These are phyloP conservation scores for Plecturocebus donacophilus DNA, from an alignment of 2,113 vertebrate species.

Conservation along the genomic window DNA sequence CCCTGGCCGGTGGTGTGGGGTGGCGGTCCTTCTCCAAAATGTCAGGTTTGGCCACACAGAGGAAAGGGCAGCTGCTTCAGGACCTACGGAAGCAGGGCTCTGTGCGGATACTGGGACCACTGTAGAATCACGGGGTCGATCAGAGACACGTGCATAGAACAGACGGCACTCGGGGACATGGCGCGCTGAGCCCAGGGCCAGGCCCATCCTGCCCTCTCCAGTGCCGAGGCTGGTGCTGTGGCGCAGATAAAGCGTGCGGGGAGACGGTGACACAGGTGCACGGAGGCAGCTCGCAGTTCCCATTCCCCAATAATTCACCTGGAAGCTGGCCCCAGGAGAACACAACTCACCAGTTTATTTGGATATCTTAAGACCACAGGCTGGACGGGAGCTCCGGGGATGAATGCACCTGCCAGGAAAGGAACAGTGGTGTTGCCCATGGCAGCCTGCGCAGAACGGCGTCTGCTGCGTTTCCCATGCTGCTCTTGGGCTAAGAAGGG, in stretches of 20 bases:
- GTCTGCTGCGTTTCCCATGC: too few species aligned
- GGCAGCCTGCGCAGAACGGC: too few species aligned
- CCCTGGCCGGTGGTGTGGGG: fast-evolving
- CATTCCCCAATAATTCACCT: neutral
- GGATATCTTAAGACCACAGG: slow-evolving; percentile 96
- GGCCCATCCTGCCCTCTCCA: neutral
- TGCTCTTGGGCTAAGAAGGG: fast-evolving
- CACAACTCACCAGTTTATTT: slow-evolving; percentile 92
- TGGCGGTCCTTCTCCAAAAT: fast-evolving
- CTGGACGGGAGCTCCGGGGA: slow-evolving; percentile 96
- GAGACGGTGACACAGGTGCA: fast-evolving
- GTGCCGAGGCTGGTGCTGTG: neutral
- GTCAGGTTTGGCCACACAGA: fast-evolving
- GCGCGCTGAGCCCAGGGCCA: neutral
- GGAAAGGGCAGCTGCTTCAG: neutral
- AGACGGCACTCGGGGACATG: fast-evolving
- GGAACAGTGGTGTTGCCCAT: neutral
- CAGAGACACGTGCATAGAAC: too few species aligned
- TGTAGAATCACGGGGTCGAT: fast-evolving
- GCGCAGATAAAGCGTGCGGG: neutral
- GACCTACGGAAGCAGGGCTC: fast-evolving
- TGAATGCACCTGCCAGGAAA: slow-evolving; percentile 91
- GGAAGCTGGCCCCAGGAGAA: neutral
- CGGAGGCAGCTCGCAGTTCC: neutral
- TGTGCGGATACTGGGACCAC: fast-evolving